Conservation (phyloP, 2,113 vertebrate species). For the Aldabrachelys gigantea region DNA sequence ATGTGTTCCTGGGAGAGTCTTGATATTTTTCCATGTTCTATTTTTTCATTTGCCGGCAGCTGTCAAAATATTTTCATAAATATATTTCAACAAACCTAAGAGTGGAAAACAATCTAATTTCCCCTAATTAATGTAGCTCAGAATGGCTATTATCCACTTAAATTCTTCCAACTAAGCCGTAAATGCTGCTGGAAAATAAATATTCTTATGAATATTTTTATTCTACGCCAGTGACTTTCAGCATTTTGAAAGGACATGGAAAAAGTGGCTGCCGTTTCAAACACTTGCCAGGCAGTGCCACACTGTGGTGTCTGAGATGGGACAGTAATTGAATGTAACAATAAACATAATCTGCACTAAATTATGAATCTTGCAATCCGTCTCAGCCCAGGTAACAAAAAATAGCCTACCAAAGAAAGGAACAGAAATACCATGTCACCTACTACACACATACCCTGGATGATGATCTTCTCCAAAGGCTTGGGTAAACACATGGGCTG, state of each 20-base stretch:
- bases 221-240: background rate
- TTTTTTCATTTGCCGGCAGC: background rate
- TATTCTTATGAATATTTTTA: fast-evolving
- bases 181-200: background rate
- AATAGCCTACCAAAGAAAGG: fast-evolving
- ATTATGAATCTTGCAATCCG: background rate
- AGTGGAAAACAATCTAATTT: background rate
- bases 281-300: background rate
- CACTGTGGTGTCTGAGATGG: fast-evolving
- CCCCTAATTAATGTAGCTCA: background rate
- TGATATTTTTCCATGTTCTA: background rate
- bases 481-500: background rate
- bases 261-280: background rate
- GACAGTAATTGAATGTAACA: background rate
- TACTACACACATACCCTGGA: background rate
- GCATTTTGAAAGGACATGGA: background rate
- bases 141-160: background rate
- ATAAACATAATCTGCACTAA: background rate
- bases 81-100: background rate
- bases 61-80: background rate
- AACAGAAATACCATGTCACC: background rate
- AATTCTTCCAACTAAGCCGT: background rate
- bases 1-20: fast-evolving
- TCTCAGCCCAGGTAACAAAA: background rate
- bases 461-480: background rate